Evolutionary conservation across 1,140 invertebrate genomes (phyloP).

Genomic region (Bicyclus anynana): DNA sequence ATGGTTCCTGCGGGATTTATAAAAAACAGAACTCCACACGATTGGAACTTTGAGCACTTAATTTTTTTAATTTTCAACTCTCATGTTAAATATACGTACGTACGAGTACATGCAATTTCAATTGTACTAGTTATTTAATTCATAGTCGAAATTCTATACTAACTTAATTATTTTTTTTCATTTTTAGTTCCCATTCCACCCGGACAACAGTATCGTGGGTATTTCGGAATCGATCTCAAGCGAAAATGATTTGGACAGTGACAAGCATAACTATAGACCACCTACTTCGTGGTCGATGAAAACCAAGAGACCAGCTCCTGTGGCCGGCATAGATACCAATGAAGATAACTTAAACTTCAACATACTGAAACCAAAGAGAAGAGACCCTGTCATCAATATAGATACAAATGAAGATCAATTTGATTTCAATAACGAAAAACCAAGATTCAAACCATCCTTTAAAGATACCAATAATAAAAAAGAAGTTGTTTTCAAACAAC

Average conservation of each 20-base stretch:
- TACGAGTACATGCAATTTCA: no score
- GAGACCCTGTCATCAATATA: neutral
- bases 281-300: slow-evolving; percentile 50
- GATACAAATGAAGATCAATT: neutral
- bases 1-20: no score
- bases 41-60: no score
- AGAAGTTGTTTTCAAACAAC: neutral
- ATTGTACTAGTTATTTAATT: no score
- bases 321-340: neutral
- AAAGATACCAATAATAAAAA: slow-evolving; percentile 7
- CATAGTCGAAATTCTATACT: no score
- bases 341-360: neutral
- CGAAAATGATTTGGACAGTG: slow-evolving; percentile 56
- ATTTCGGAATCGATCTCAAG: slow-evolving; percentile 49
- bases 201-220: slow-evolving; percentile 64
- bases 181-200: slow-evolving; percentile 56
- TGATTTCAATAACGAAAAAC: neutral
- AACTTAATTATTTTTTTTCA: neutral
- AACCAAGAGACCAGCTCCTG: slow-evolving; percentile 30
- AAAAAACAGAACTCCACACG: no score
- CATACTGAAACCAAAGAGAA: neutral
- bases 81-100: no score
- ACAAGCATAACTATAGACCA: slow-evolving; percentile 49
- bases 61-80: no score
- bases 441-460: neutral